Base-by-base conservation (phyloP, 2,797 vertebrate genomes). In the Mormyrus proboscirostris region DNA sequence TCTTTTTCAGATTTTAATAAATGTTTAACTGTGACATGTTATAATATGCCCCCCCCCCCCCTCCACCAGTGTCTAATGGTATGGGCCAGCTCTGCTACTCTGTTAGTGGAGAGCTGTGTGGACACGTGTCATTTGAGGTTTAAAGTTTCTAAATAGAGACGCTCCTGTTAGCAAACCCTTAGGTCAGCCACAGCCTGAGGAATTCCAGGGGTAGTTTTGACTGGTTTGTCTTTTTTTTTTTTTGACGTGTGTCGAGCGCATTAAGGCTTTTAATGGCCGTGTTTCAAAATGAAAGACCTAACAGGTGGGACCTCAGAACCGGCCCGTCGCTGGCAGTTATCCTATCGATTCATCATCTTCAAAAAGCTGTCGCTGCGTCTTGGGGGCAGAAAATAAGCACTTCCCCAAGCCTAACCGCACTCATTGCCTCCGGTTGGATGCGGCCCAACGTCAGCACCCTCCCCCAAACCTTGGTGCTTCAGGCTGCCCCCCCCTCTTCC, bases 371-470 rank as follows among this genome's bases (percentile, higher is more conserved):
- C 85, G 25, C 12, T 49, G 85, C 7, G 2, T 87, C 53, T 87
- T 41, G 7, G 16, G 50, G 51, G 50, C 29, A 33, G 12, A 33
- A 33, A 41, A 41, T 10, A 55, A 33, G 14, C 10, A 44, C 79
- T 91, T 92, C 62, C 94, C 95, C 93, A 94, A 94, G 94, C 92
- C 94, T 92, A 91, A 92, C 65, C 73, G 90, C 88, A 92, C 4
- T 88, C 19, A 33, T 33, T 12, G 55, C 14, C 7, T 87, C 9
- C 14, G 73, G 88, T 93, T 95, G 93, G 94, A 95, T 92, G 59
- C 62, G 91, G 91, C 91, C 93, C 92, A 93, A 89, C 90, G 91
- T 93, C 93, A 91, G 94, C 93, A 92, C 93, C 91, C 93, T 94
- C 94, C 89, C 91, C 89, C 91, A 51, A 91, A 49, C 90, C 69